These are phyloP conservation scores for Zosterops japonicus DNA, from an alignment of 2,113 vertebrate species.

Conservation along the genomic window DNA sequence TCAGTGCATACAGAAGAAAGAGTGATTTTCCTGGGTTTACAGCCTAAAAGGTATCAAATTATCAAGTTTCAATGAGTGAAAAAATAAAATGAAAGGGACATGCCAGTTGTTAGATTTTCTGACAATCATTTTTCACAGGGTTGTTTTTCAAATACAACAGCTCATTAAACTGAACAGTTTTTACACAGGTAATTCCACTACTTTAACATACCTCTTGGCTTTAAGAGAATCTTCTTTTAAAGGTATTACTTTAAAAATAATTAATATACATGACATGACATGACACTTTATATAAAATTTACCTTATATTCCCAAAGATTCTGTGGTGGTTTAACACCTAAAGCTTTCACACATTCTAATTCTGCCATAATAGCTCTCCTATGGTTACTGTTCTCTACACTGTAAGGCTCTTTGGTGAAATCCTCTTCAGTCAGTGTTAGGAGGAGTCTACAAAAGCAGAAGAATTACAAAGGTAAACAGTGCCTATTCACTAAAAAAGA, in stretches of 20 bases:
- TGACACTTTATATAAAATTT: neutral
- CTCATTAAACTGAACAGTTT: neutral
- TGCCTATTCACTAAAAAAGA: neutral
- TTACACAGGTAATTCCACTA: neutral
- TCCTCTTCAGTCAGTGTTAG: conserved; percentile 88
- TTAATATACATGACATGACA: neutral
- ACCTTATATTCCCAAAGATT: conserved; percentile 98
- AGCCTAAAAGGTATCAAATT: conserved; percentile 71
- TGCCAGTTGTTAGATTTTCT: neutral
- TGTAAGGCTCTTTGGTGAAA: conserved; percentile 80
- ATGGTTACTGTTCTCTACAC: conserved; percentile 83
- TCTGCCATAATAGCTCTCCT: conserved; percentile 83
- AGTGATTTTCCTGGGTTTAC: conserved; percentile 89
- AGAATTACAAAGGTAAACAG: neutral
- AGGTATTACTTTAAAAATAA: neutral
- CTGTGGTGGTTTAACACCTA: conserved; percentile 87
- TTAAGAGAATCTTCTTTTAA: neutral
- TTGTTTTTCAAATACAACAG: neutral
- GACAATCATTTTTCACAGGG: neutral
- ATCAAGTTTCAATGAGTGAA: neutral
- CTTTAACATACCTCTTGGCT: neutral
- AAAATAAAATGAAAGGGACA: neutral
- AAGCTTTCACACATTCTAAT: conserved; percentile 82
- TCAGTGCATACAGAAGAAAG: conserved; percentile 90
- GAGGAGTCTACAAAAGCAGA: conserved; percentile 79